Conservation (phyloP, 2,888 invertebrate species). For the Acanthococcus lagerstroemiae region DNA sequence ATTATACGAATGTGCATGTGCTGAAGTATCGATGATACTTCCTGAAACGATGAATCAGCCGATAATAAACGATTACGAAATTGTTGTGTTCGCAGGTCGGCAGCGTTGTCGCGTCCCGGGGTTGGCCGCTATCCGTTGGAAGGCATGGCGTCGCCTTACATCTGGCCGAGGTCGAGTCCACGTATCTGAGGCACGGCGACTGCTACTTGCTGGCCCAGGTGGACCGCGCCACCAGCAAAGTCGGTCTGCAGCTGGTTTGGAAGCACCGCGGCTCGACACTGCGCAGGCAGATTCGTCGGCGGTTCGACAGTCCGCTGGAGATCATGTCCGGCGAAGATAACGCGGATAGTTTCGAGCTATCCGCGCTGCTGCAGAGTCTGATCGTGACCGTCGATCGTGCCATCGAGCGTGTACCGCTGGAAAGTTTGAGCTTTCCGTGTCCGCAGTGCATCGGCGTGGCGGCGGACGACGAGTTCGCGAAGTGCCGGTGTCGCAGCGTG, state of each 20-base stretch:
- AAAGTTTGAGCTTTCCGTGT: slow-evolving; percentile 54
- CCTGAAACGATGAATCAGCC: no score
- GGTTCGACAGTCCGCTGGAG: slow-evolving; percentile 25
- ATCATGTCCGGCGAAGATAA: slow-evolving; percentile 23
- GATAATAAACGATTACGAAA: no score
- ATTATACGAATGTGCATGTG: no score
- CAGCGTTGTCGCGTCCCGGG: slow-evolving; percentile 28
- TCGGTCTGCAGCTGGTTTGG: slow-evolving; percentile 2
- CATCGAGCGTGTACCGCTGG: slow-evolving; percentile 55
- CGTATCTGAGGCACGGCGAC: slow-evolving; percentile 20
- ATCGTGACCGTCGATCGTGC: slow-evolving; percentile 56
- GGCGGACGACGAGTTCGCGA: slow-evolving; percentile 2
- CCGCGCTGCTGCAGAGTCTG: slow-evolving; percentile 24
- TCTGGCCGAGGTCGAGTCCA: slow-evolving; percentile 13
- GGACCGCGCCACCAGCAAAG: neutral
- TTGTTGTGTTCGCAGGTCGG: slow-evolving; percentile 18
- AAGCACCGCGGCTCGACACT: neutral
- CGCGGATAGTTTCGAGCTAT: slow-evolving; percentile 25
- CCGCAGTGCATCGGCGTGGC: slow-evolving; percentile 41
- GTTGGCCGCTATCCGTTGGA: slow-evolving; percentile 29
- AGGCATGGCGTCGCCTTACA: slow-evolving; percentile 22
- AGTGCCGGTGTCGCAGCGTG: slow-evolving; percentile 32
- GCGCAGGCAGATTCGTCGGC: neutral
- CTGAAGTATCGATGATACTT: no score
- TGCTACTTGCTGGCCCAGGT: slow-evolving; percentile 16